Conservation (phyloP, 2,888 invertebrate species). For the Escarpia spicata region DNA sequence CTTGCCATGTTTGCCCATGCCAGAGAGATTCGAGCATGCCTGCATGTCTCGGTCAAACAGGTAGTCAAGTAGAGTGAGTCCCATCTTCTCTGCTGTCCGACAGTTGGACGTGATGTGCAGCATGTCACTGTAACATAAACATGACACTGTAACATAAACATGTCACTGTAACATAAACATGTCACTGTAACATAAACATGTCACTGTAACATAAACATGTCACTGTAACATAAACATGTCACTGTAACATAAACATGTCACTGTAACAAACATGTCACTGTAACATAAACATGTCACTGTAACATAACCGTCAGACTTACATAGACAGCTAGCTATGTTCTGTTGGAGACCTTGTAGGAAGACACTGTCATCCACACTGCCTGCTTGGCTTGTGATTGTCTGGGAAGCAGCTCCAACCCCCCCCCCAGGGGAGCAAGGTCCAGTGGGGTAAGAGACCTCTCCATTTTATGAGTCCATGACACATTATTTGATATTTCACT, state of each 20-base stretch:
- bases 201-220: neutral
- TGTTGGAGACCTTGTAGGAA: neutral
- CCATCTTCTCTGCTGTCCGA: constrained; percentile 70
- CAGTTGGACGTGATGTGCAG: constrained; percentile 69
- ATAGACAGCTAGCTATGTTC: neutral
- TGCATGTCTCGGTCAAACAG: constrained; percentile 69
- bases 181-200: neutral
- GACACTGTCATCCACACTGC: too few relatives aligned
- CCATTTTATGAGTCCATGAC: too few relatives aligned
- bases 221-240: constrained; percentile 50
- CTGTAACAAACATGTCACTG: neutral
- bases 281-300: neutral
- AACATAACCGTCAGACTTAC: neutral
- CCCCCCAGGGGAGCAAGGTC: too few relatives aligned
- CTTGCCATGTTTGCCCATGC: constrained; percentile 69
- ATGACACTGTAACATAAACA: neutral
- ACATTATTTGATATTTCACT: too few relatives aligned
- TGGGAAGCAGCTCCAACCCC: too few relatives aligned
- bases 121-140: constrained; percentile 57
- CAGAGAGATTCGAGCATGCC: constrained; percentile 69
- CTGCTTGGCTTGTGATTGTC: too few relatives aligned
- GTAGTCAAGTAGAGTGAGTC: constrained; percentile 68
- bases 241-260: constrained; percentile 43
- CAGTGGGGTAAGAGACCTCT: too few relatives aligned
- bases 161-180: neutral